phyloP scores from a whole-genome alignment of 92 coral and sea anemone species.

The Desmophyllum pertusum region DNA sequence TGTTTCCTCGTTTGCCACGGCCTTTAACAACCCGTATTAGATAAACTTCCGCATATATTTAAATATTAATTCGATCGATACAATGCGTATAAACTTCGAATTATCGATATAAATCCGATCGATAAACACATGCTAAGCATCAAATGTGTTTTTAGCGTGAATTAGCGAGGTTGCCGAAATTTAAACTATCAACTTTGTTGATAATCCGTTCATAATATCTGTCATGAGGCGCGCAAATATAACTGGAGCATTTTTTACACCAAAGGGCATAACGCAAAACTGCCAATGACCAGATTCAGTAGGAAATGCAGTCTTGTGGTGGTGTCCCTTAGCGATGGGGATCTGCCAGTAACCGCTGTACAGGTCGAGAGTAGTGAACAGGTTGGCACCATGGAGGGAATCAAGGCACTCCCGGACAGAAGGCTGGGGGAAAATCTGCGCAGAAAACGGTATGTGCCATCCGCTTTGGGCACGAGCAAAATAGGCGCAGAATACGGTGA shows the following conservation, averaged over 20 bases:
- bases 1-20: too few species aligned
- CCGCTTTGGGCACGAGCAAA: slow-evolving; percentile 47
- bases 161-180: too few species aligned
- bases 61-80: too few species aligned
- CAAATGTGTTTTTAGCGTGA: too few species aligned
- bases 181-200: too few species aligned
- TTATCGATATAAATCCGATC: too few species aligned
- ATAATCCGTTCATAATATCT: slow-evolving; percentile 54
- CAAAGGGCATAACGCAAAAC: slow-evolving; percentile 44
- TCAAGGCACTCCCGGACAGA: slow-evolving; percentile 69
- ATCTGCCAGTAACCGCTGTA: slow-evolving; percentile 53
- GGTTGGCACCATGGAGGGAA: slow-evolving; percentile 34
- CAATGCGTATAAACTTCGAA: too few species aligned
- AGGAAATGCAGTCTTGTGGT: slow-evolving; percentile 44
- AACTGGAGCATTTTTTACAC: slow-evolving; percentile 56
- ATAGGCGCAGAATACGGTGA: slow-evolving; percentile 61
- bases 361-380: slow-evolving; percentile 57
- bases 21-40: too few species aligned
- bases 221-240: slow-evolving; percentile 61
- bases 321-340: too few species aligned
- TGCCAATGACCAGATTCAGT: slow-evolving; percentile 59
- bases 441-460: slow-evolving; percentile 53
- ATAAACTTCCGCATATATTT: too few species aligned
- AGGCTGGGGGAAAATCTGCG: slow-evolving; percentile 42
- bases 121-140: too few species aligned